phyloP scores from a whole-genome alignment of 2,888 invertebrate species.

The Ophion obscuratus region DNA sequence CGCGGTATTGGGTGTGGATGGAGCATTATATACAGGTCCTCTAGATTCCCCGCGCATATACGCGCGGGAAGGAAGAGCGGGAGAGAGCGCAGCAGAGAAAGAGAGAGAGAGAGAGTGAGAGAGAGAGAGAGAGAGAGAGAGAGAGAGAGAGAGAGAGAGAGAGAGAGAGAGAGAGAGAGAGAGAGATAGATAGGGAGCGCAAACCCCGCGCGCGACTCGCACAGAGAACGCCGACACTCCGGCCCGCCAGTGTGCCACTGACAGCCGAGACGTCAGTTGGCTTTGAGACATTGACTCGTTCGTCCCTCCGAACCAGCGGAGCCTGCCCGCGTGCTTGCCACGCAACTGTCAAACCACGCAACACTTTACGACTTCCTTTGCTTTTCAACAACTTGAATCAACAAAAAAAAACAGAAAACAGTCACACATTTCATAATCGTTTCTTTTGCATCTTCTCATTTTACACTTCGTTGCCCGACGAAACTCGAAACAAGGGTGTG shows the following conservation, averaged over 20 bases:
- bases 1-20: constrained; percentile 47
- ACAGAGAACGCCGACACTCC: constrained; percentile 71
- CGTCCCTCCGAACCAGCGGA: constrained; percentile 49
- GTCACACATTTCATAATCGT: too few relatives aligned
- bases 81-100: too few relatives aligned
- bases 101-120: too few relatives aligned
- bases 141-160: neutral
- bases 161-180: constrained; percentile 1
- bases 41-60: constrained; percentile 31
- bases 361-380: too few relatives aligned
- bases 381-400: too few relatives aligned
- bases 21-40: constrained; percentile 37
- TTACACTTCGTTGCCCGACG: too few relatives aligned
- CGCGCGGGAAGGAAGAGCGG: neutral
- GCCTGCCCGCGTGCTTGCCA: constrained; percentile 67
- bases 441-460: too few relatives aligned
- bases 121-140: neutral
- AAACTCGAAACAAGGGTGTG: too few relatives aligned
- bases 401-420: too few relatives aligned
- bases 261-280: constrained; percentile 78
- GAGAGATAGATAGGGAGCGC: neutral
- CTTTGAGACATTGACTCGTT: constrained; percentile 59
- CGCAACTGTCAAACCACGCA: constrained; percentile 67
- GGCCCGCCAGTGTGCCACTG: constrained; percentile 73
- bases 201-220: constrained; percentile 50